A percentile compares a stretch with the other conserved stretches of the same genome.
Conservation (phyloP, 2,113 vertebrate species). For the Strix uralensis region DNA sequence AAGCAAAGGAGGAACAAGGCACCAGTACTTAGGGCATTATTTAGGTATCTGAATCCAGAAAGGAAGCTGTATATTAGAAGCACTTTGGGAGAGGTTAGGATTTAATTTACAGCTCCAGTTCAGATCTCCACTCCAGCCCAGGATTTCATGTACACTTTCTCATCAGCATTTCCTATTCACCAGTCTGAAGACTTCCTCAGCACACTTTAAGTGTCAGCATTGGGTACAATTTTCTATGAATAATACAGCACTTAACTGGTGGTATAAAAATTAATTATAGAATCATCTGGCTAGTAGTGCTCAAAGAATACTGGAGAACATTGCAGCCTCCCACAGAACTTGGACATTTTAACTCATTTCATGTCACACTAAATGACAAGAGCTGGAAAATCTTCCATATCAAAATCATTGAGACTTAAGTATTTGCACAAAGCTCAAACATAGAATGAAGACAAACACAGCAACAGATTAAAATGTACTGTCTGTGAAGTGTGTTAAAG, state of each 20-base stretch:
- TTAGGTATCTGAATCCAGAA: background rate
- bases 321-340: background rate
- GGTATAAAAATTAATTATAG: background rate
- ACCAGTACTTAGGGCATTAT: background rate
- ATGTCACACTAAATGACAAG: background rate
- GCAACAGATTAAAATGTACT: background rate
- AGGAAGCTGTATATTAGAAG: background rate
- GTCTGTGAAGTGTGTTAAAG: background rate
- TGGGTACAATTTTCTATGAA: background rate
- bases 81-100: background rate
- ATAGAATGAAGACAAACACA: background rate
- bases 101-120: background rate
- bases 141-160: background rate
- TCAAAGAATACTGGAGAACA: background rate
- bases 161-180: background rate
- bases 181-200: background rate
- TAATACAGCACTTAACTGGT: background rate
- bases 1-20: background rate
- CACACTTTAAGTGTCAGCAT: background rate
- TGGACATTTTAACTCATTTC: background rate
- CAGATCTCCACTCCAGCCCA: background rate
- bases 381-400: background rate
- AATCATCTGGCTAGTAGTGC: background rate
- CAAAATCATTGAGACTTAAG: background rate
- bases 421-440: background rate